These are phyloP conservation scores for Solenodon paradoxus DNA, from an alignment of 2,113 vertebrate species.

Conservation along the genomic window DNA sequence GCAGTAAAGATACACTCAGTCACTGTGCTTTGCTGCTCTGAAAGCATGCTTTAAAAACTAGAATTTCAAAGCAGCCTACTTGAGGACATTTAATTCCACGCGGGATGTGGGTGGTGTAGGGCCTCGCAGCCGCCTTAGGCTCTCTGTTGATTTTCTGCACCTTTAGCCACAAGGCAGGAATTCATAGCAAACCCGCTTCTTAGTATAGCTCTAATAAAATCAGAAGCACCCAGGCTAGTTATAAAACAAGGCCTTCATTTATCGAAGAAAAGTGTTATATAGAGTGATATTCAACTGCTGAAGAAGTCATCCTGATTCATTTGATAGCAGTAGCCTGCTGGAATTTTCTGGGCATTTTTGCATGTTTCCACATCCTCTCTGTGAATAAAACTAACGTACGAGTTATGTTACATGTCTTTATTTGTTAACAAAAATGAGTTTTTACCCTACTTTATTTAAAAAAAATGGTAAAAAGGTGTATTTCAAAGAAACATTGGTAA, in stretches of 20 bases:
- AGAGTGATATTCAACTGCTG: conserved; percentile 31
- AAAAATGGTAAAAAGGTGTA: not conserved
- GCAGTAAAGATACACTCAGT: conserved; percentile 74
- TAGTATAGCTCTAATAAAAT: conserved; percentile 77
- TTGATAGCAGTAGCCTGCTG: not conserved
- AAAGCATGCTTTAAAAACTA: conserved; percentile 72
- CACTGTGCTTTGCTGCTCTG: conserved; percentile 53
- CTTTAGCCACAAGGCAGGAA: conserved; percentile 82
- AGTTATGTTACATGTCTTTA: not conserved
- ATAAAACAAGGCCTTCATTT: conserved; percentile 82
- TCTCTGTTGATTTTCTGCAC: conserved; percentile 73
- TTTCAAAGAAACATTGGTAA: not conserved
- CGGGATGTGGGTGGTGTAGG: conserved; percentile 67
- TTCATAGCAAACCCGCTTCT: conserved; percentile 77
- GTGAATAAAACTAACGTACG: not conserved
- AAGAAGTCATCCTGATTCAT: conserved; percentile 26
- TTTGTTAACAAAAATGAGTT: not conserved
- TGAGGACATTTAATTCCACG: conserved; percentile 73
- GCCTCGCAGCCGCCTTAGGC: conserved; percentile 44
- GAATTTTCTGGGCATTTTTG: not conserved
- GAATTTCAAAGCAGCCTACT: conserved; percentile 79
- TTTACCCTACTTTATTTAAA: not conserved
- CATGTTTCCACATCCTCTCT: not conserved
- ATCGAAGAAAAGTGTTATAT: conserved; percentile 48
- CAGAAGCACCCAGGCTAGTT: conserved; percentile 75